phyloP scores from a whole-genome alignment of 2,888 invertebrate species.

The Maniola hyperantus region DNA sequence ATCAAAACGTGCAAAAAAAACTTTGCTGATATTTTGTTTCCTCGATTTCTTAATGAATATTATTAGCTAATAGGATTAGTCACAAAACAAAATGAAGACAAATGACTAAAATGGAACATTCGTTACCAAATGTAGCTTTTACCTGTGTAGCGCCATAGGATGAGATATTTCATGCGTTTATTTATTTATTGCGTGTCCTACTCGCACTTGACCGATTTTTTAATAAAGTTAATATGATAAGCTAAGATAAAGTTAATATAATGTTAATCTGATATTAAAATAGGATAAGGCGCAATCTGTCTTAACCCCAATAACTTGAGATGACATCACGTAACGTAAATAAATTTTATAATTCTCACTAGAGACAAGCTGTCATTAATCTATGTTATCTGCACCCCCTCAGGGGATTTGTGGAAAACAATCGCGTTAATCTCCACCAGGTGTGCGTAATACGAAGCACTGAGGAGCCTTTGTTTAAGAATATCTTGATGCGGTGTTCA shows the following conservation, averaged over 20 bases:
- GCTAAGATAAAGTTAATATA: too few relatives aligned
- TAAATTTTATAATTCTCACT: slow-evolving; percentile 44
- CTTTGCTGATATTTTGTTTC: not conserved
- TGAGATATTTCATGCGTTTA: too few relatives aligned
- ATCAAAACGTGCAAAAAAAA: not conserved
- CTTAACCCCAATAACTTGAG: slow-evolving; percentile 33
- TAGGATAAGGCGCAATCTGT: not conserved
- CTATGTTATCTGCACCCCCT: slow-evolving; percentile 39
- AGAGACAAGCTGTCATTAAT: slow-evolving; percentile 44
- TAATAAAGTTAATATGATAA: too few relatives aligned
- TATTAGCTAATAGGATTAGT: not conserved
- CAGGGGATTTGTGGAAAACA: slow-evolving; percentile 36
- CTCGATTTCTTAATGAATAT: not conserved
- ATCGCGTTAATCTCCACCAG: slow-evolving; percentile 39
- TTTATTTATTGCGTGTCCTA: too few relatives aligned
- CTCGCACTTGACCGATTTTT: too few relatives aligned
- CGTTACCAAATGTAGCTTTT: too few relatives aligned
- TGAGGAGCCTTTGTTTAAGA: slow-evolving; percentile 30
- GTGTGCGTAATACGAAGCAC: slow-evolving; percentile 36
- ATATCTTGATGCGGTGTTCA: slow-evolving; percentile 23
- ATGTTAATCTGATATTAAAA: too few relatives aligned
- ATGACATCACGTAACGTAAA: slow-evolving; percentile 41
- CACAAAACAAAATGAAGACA: too few relatives aligned
- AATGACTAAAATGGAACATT: too few relatives aligned
- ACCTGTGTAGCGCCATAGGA: too few relatives aligned